Base-by-base conservation (phyloP, 2,113 vertebrate genomes). In the Circaetus gallicus region DNA sequence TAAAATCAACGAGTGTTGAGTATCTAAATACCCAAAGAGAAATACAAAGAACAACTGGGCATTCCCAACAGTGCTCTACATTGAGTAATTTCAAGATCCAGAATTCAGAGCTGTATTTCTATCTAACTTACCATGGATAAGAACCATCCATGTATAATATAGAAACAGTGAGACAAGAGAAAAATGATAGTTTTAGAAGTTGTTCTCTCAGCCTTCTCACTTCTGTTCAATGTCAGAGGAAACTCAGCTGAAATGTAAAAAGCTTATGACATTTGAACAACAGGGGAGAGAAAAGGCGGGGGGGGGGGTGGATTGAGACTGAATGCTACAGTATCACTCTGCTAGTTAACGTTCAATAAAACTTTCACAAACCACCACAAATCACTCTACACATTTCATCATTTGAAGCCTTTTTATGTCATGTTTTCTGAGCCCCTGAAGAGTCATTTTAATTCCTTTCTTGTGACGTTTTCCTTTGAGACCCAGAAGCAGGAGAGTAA, bases 391-490 rank as follows among this genome's bases (percentile, higher is more conserved):
- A 85, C 67, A 86, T 95, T 92, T 93, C 67, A 93, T 89, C 94
- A 95, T 97, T 95, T 97, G 93, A 97, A 95, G 92, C 53, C 90
- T 94, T 95, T 95, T 95, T 97, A 91, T 94, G 95, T 95, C 94
- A 92, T 89, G 88, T 93, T 96, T 90, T 97, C 85, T 94, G 82
- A 95, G 94, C 62, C 97, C 91, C 94, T 61, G 89, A 97, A 95
- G 95, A 97, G 84, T 92, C 82, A 95, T 97, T 95, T 97, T 95
- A 95, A 93, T 95, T 87, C 95, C 90, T 97, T 97, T 95, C 92
- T 94, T 97, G 87, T 89, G 71, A 94, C 38, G 0, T 93, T 96
- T 96, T 95, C 97, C 95, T 97, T 90, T 95, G 96, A 96, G 94
- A 97, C 76, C 47, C 56, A 80, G 73, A 92, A 95, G 53, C 77